A percentile compares a stretch with the other conserved stretches of the same genome.
Evolutionary conservation across 2,797 vertebrate species (phyloP).

Genomic region (Silurus aristotelis): DNA sequence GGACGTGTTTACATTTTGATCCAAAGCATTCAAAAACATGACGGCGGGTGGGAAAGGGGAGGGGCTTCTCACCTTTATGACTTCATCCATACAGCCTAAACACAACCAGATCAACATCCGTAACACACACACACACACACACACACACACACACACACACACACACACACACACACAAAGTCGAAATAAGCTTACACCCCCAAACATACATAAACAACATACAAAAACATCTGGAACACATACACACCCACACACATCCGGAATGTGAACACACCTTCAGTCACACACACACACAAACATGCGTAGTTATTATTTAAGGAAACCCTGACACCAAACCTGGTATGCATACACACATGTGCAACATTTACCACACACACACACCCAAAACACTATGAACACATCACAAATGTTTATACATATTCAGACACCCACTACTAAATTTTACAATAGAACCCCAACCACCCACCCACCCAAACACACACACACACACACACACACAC

Average conservation of each 20-base stretch:
- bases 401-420: background rate
- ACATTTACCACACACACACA: background rate
- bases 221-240: constrained; percentile 14
- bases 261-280: constrained; percentile 14
- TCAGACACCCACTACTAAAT: background rate
- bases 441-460: background rate
- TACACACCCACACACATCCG: constrained; percentile 6
- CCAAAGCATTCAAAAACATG: constrained; percentile 77
- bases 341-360: background rate
- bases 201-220: constrained; percentile 34
- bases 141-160: background rate
- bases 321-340: background rate
- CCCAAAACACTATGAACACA: background rate
- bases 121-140: background rate
- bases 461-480: background rate
- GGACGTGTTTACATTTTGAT: constrained; percentile 77
- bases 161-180: constrained; percentile 18
- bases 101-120: constrained; percentile 1
- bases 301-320: too few species aligned
- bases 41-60: constrained; percentile 58
- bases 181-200: background rate
- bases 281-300: background rate
- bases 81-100: constrained; percentile 41
- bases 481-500: constrained; percentile 8
- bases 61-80: constrained; percentile 59